phyloP scores from a whole-genome alignment of 2,888 invertebrate genomes.

The Cantharis rustica region DNA sequence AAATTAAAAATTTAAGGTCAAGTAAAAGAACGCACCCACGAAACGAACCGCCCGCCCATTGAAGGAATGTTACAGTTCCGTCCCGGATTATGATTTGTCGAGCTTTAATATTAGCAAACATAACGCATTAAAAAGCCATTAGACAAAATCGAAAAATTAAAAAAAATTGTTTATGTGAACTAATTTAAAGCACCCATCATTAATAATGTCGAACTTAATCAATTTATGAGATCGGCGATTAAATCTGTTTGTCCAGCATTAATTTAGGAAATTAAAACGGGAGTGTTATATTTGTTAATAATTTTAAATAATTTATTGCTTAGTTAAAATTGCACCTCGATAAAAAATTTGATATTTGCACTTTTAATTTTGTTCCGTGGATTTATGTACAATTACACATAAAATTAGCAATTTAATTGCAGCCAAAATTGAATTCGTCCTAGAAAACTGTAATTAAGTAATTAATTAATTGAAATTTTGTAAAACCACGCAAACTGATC shows the following conservation, averaged over 20 bases:
- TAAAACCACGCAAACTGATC: background rate
- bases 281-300: background rate
- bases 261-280: background rate
- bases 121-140: background rate
- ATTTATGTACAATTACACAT: background rate
- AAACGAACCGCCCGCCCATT: constrained; percentile 11
- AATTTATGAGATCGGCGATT: background rate
- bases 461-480: background rate
- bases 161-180: background rate
- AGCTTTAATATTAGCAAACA: background rate
- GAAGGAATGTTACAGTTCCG: constrained; percentile 16
- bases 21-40: constrained; percentile 18
- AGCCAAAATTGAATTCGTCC: background rate
- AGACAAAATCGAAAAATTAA: background rate
- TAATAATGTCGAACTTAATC: background rate
- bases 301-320: background rate
- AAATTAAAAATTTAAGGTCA: constrained; percentile 15
- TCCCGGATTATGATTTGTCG: constrained; percentile 8
- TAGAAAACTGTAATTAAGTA: background rate
- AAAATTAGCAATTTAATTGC: background rate
- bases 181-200: background rate
- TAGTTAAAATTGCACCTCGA: background rate
- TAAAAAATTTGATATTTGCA: background rate
- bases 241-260: background rate
- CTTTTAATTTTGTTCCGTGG: background rate